These are phyloP conservation scores for Calephelis nemesis DNA, from an alignment of 1,140 invertebrate species.

Conservation along the genomic window DNA sequence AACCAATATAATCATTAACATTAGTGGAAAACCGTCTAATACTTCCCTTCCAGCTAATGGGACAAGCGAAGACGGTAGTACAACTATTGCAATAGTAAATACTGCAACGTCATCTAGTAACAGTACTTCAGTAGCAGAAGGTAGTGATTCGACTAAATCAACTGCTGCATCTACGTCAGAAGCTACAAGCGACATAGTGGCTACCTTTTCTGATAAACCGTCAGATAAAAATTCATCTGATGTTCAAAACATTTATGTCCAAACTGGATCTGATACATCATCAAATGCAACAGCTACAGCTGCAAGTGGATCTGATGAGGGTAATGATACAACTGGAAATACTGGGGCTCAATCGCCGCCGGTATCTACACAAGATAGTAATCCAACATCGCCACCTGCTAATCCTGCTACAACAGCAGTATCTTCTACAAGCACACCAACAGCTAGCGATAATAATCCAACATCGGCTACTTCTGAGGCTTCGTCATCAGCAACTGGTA, in stretches of 20 bases:
- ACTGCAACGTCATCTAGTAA: conserved; percentile 28
- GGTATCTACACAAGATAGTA: not conserved
- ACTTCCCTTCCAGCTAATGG: not conserved
- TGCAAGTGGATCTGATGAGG: not conserved
- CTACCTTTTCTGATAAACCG: not conserved
- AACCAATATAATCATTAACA: conserved; percentile 45
- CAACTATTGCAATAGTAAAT: conserved; percentile 32
- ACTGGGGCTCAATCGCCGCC: too few species aligned
- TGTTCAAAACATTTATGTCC: too few species aligned
- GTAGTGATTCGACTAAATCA: conserved; percentile 22
- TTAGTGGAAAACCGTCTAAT: conserved; percentile 25
- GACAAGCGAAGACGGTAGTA: conserved; percentile 21
- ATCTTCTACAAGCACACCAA: too few species aligned
- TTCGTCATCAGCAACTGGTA: too few species aligned
- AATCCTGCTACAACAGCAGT: too few species aligned
- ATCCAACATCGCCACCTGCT: too few species aligned
- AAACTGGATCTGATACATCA: too few species aligned
- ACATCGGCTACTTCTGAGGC: too few species aligned
- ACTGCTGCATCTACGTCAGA: conserved; percentile 25
- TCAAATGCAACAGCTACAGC: not conserved
- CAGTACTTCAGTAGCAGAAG: conserved; percentile 26
- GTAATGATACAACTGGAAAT: not conserved
- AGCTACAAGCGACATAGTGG: conserved; percentile 31
- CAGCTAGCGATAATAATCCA: too few species aligned
- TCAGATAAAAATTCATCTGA: too few species aligned